A percentile compares a stretch with the other conserved stretches of the same genome.
phyloP scores from a whole-genome alignment of 2,888 invertebrate species.

The Nymphalis polychloros region DNA sequence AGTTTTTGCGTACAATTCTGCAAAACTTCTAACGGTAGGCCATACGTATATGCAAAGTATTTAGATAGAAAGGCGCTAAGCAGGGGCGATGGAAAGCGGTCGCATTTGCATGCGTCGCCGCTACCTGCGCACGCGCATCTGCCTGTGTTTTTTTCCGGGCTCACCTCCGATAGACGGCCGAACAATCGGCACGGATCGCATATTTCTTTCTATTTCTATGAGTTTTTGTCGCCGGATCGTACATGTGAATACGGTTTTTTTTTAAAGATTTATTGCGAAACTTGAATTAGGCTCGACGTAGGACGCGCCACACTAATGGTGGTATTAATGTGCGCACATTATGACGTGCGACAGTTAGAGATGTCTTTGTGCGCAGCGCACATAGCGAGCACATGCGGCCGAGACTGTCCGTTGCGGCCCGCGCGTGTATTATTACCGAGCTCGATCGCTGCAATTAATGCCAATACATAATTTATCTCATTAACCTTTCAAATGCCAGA shows the following conservation, averaged over 20 bases:
- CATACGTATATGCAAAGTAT: constrained; percentile 31
- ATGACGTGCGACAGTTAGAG: constrained; percentile 21
- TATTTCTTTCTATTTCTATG: constrained; percentile 60
- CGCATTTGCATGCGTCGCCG: constrained; percentile 56
- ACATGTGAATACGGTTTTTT: constrained; percentile 57
- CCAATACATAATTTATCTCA: constrained; percentile 43
- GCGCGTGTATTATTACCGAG: constrained; percentile 21
- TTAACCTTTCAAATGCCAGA: constrained; percentile 35
- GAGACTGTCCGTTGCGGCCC: constrained; percentile 16
- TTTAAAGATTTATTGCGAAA: constrained; percentile 56
- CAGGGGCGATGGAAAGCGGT: constrained; percentile 29
- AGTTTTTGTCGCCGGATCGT: constrained; percentile 49
- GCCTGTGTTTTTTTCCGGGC: constrained; percentile 46
- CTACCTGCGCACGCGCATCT: constrained; percentile 66
- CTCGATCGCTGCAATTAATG: constrained; percentile 29
- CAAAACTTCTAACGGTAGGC: constrained; percentile 24
- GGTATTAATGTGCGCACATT: constrained; percentile 24
- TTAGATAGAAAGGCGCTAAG: constrained; percentile 20
- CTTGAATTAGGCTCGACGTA: constrained; percentile 32
- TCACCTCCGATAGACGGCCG: constrained; percentile 44
- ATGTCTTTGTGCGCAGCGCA: constrained; percentile 18
- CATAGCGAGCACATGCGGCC: neutral
- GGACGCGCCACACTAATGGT: constrained; percentile 20
- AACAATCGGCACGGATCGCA: constrained; percentile 58
- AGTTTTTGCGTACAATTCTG: constrained; percentile 27